Conservation (phyloP, 1,140 invertebrate genomes). For the Oryzaephilus surinamensis region DNA sequence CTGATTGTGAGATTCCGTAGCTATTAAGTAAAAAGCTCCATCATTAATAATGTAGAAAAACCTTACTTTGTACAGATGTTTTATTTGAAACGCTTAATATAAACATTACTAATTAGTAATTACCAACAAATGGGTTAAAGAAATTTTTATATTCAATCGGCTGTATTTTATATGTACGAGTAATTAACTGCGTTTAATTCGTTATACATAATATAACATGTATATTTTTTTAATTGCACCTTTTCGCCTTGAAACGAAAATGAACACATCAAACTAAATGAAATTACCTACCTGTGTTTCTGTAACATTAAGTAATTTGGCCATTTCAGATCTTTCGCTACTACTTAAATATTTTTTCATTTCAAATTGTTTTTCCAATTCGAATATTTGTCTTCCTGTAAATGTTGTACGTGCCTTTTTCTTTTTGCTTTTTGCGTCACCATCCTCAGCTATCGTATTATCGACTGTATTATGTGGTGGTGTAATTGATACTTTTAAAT, state of each 20-base stretch:
- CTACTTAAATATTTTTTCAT: conserved; percentile 92
- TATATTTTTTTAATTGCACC: too few relatives aligned
- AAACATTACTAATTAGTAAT: conserved; percentile 15
- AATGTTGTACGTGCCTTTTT: conserved; percentile 94
- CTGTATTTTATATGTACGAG: too few relatives aligned
- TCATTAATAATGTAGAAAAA: conserved; percentile 16
- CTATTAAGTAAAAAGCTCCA: conserved; percentile 16
- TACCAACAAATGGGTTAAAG: too few relatives aligned
- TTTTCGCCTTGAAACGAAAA: too few relatives aligned
- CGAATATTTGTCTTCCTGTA: conserved; percentile 91
- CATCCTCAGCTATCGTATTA: conserved; percentile 42
- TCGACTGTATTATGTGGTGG: conserved; percentile 1
- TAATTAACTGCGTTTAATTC: too few relatives aligned
- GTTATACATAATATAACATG: too few relatives aligned
- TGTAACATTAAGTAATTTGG: conserved; percentile 84
- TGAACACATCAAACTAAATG: conserved; percentile 7
- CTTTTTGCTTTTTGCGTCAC: conserved; percentile 61
- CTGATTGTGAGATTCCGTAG: conserved; percentile 15
- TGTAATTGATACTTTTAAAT: conserved; percentile 19
- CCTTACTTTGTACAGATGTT: conserved; percentile 11
- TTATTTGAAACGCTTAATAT: conserved; percentile 13
- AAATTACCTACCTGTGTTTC: conserved; percentile 76
- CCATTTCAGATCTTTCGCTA: conserved; percentile 89
- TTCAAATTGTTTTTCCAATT: conserved; percentile 91
- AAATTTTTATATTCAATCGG: too few relatives aligned